Percentiles rank a stretch among this genome's conserved stretches.
Conservation (phyloP, 2,888 invertebrate species). For the Hemicrepidius hirtus region DNA sequence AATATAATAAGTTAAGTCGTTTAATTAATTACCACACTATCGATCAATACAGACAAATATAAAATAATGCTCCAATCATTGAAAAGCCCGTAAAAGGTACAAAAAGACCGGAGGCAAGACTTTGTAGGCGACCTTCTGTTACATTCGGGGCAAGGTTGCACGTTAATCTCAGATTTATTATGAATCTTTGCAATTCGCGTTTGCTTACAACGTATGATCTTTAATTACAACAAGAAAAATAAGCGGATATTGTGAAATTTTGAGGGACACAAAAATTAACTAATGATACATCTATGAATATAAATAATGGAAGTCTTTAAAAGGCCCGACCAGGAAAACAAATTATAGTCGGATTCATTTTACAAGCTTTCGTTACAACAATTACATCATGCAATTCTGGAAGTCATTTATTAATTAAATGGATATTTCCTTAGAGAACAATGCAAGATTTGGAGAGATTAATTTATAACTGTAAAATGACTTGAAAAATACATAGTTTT, state of each 20-base stretch:
- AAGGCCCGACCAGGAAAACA: not conserved
- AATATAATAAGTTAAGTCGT: not conserved
- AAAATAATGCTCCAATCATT: slow-evolving; percentile 46
- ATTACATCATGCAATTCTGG: slow-evolving; percentile 2
- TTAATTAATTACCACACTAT: not conserved
- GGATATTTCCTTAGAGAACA: not conserved
- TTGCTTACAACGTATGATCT: slow-evolving; percentile 7
- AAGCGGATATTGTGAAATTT: slow-evolving; percentile 23
- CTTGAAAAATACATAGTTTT: too few relatives aligned
- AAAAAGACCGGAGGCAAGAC: slow-evolving; percentile 45
- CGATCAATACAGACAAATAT: slow-evolving; percentile 2
- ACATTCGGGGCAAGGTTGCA: slow-evolving; percentile 59
- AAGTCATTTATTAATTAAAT: slow-evolving; percentile 10
- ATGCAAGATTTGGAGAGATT: too few relatives aligned
- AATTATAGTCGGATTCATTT: not conserved
- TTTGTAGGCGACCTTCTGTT: slow-evolving; percentile 57
- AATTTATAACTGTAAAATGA: not conserved
- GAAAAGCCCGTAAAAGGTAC: slow-evolving; percentile 54
- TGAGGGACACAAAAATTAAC: slow-evolving; percentile 11
- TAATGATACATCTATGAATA: not conserved
- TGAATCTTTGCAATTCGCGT: slow-evolving; percentile 17
- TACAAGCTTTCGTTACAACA: not conserved
- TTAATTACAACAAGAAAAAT: slow-evolving; percentile 2
- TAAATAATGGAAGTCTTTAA: not conserved
- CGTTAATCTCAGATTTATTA: slow-evolving; percentile 35